Base-by-base conservation (phyloP, 1,140 invertebrate genomes). In the Ceratina calcarata region DNA sequence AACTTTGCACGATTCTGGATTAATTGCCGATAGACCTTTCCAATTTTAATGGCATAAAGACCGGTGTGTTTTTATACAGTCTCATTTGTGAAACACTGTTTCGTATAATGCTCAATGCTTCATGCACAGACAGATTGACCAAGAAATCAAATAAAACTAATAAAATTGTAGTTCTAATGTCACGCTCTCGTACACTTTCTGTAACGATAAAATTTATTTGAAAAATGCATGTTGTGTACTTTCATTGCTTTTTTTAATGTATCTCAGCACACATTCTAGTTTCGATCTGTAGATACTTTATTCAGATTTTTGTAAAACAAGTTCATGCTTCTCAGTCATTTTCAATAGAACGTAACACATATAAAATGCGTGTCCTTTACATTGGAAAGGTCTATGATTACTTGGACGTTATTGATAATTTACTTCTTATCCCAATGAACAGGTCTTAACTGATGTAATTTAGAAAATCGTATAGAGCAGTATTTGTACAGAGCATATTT, bases 381-480 rank as follows among this genome's bases (percentile, higher is more conserved):
- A 86, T 87, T 87, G 86, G 79, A 87, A 87, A 87, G 86, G 60
- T 85, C 85, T 87, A 87, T 69, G 76, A 80, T 81, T 78, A 49
- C 55, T 66, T 65, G 70, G 60, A 77, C 57, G 37, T 85, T 78
- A 77, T 60, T 71, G 67, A 76, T 58, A 86, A 86, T 57, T 84
- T 75, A 69, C 72, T 79, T 60, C 64, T 70, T 70, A 62, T 71
- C 61, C 20, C 72, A 83, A 83, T 65, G 69, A 66, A 80, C 22
- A 76, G 66, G 15, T 65, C 68, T 73, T 79, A 72, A 81, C 16
- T 16, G 74, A 82, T 32, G 86, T 81, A 86, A 86, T 86, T 86
- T 86, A 61, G 66, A 86, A 81, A 86, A 83, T 53, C 75, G 61
- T 69, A 72, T 68, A 58, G 68, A 67, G 73, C 73, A 82, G 64